These are phyloP conservation scores for Phyllotreta cruciferae DNA, from an alignment of 2,888 invertebrate genomes.

Conservation along the genomic window DNA sequence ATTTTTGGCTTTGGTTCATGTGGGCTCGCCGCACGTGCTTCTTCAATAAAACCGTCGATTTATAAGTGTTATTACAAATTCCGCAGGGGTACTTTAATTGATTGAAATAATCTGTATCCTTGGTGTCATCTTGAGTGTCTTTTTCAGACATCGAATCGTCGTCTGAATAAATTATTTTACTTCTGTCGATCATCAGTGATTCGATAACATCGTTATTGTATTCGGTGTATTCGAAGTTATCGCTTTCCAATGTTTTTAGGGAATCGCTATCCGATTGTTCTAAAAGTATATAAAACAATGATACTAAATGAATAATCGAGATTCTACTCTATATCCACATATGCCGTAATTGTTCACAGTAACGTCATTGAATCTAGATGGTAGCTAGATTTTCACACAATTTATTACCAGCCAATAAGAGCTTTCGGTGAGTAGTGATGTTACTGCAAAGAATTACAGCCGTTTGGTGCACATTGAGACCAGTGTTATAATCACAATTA, in stretches of 20 bases:
- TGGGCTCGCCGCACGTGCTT: constrained; percentile 39
- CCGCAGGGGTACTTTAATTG: constrained; percentile 37
- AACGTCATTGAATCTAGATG: too few relatives aligned
- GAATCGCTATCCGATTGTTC: constrained; percentile 15
- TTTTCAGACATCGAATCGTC: constrained; percentile 2
- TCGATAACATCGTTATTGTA: constrained; percentile 30
- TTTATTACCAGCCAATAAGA: too few relatives aligned
- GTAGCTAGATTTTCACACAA: too few relatives aligned
- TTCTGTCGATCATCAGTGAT: constrained; percentile 21
- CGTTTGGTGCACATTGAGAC: too few relatives aligned
- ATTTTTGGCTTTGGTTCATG: constrained; percentile 24
- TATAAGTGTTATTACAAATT: constrained; percentile 37
- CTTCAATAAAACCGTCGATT: constrained; percentile 26
- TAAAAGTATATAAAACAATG: neutral
- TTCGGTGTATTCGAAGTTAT: constrained; percentile 28
- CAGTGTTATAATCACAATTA: too few relatives aligned
- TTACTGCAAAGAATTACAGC: too few relatives aligned
- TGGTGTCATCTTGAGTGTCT: constrained; percentile 3
- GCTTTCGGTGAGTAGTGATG: too few relatives aligned
- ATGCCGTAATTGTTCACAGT: too few relatives aligned
- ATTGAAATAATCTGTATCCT: constrained; percentile 31
- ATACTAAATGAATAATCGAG: neutral
- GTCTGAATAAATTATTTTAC: too few relatives aligned
- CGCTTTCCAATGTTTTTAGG: constrained; percentile 11
- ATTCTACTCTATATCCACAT: too few relatives aligned